A percentile compares a stretch with the other conserved stretches of the same genome.
phyloP scores from a whole-genome alignment of 2,113 vertebrate genomes.

The Clarias batrachus region DNA sequence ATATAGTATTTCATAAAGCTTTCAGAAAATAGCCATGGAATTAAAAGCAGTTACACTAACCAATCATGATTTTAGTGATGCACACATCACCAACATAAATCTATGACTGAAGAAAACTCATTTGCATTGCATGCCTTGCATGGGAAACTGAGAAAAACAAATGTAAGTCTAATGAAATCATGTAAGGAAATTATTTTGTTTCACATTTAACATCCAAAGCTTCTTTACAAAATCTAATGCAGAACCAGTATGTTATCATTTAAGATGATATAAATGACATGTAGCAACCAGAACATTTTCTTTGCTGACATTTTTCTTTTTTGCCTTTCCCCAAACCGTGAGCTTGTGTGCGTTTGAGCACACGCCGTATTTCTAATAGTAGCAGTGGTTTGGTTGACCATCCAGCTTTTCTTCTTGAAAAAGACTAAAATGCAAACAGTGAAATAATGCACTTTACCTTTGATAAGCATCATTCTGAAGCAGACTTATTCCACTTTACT shows the following conservation, averaged over 20 bases:
- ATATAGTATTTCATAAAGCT: conserved; percentile 26
- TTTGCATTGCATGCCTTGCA: conserved; percentile 94
- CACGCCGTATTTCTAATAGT: conserved; percentile 41
- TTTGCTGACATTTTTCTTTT: conserved; percentile 67
- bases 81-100: conserved; percentile 48
- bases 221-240: conserved; percentile 81
- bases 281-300: conserved; percentile 68
- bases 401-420: conserved; percentile 22
- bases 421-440: conserved; percentile 54
- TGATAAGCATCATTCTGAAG: conserved; percentile 63
- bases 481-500: conserved; percentile 60
- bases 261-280: conserved; percentile 48
- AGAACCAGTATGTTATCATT: conserved; percentile 75
- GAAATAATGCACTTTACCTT: conserved; percentile 64
- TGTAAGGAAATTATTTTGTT: conserved; percentile 68
- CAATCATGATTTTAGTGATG: conserved; percentile 44
- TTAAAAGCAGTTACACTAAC: conserved; percentile 20
- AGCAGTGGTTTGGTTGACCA: conserved; percentile 43
- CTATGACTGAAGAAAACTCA: conserved; percentile 62
- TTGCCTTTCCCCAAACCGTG: conserved; percentile 70
- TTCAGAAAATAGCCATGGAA: conserved; percentile 9
- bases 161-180: conserved; percentile 79
- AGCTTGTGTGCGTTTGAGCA: conserved; percentile 57
- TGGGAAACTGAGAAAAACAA: conserved; percentile 78
- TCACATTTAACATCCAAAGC: conserved; percentile 78